These are phyloP conservation scores for Caranx melampygus DNA, from an alignment of 2,113 vertebrate genomes.

Conservation along the genomic window DNA sequence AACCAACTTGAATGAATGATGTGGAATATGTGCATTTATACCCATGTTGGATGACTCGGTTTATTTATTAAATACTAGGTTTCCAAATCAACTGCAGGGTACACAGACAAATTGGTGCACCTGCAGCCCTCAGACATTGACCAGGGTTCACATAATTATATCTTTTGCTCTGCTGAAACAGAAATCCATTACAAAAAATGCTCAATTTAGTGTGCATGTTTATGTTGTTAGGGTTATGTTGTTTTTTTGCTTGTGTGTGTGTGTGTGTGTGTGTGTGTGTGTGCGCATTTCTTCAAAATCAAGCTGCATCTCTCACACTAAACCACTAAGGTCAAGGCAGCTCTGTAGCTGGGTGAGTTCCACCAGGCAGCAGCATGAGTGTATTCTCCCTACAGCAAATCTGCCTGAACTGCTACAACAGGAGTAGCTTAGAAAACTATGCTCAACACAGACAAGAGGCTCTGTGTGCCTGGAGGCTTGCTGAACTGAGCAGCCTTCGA, in stretches of 20 bases:
- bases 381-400: conserved; percentile 58
- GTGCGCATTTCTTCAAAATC: background rate
- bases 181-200: conserved; percentile 6
- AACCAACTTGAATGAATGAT: background rate
- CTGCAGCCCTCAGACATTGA: conserved; percentile 21
- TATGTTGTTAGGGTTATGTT: too few relatives aligned
- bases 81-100: background rate
- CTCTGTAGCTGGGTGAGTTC: conserved; percentile 24
- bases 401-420: conserved; percentile 64
- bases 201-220: background rate
- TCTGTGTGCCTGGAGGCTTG: conserved; percentile 59
- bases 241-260: too few relatives aligned
- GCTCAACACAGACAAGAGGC: conserved; percentile 65
- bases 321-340: conserved; percentile 42
- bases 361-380: conserved; percentile 27
- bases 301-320: conserved; percentile 6
- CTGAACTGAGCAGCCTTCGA: conserved; percentile 42
- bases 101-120: conserved; percentile 15
- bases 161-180: background rate
- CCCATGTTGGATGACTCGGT: background rate
- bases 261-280: background rate
- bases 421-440: conserved; percentile 58
- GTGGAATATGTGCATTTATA: background rate
- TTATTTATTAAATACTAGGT: conserved; percentile 2
- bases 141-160: conserved; percentile 7